Evolutionary conservation across 2,888 invertebrate genomes (phyloP), one percentile per base, ranked within the genome.

Genomic region (Serrognathus titanus): DNA sequence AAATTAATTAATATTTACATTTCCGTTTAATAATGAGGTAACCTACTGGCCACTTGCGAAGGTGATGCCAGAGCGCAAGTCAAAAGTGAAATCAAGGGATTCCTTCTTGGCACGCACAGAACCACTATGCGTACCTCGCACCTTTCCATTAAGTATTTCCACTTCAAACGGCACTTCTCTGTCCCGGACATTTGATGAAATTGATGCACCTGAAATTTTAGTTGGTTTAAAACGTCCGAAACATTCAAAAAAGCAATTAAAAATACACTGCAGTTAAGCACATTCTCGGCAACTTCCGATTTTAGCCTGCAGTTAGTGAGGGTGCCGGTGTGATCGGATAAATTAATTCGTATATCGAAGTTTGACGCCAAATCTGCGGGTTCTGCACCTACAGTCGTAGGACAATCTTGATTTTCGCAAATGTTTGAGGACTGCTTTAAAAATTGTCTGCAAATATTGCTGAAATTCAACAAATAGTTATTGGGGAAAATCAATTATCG

Each of bases 251-350:
- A 41, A 13, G 13, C 7, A 12, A 35, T 8, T 11, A 9, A 36
- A 66, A 77, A 78, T 78, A 85, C 86, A 12, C 80, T 77, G 62
- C 82, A 79, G 46, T 81, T 81, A 7, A 89, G 73, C 8, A 84
- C 73, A n/a, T 79, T 79, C 69, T 85, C 85, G 1, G 88, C 82
- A 43, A 80, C 74, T 53, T 76, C 75, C n/a, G 85, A 79, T 20
- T 80, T 81, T 8, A 90, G 75, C 8, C 83, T 79, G 48, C 85
- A 75, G 58, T 80, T 85, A 0, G 75, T 70, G 12, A 89, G 63
- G 24, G 86, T 85, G 7, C 88, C 89, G 0, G 89, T 88, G 60
- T 88, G 87, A 71, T 90, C 90, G 7, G 84, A 80, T 39, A 89
- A 77, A 3, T 81, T 81, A 1, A 89, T 77, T 52, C 80, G 80